phyloP scores from a whole-genome alignment of 2,113 vertebrate genomes.

The Syngnathus floridae region DNA sequence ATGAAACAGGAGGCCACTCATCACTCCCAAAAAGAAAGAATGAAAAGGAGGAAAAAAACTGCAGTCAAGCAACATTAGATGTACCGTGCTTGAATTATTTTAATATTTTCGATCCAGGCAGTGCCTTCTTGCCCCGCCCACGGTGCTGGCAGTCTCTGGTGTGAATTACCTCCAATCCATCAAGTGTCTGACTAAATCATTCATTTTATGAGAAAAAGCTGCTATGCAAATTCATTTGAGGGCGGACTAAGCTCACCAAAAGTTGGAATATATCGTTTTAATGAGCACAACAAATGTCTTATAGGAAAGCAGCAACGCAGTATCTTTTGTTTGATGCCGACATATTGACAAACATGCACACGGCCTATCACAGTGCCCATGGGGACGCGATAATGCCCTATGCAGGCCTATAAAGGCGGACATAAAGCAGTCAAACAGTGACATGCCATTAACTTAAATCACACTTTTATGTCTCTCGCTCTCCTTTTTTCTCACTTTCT shows the following conservation, averaged over 20 bases:
- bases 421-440: conserved; percentile 62
- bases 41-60: background rate
- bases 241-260: background rate
- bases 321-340: conserved; percentile 23
- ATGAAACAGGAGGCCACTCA: background rate
- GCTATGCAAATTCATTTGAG: conserved; percentile 17
- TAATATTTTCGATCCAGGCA: background rate
- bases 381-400: conserved; percentile 45
- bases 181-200: conserved; percentile 12
- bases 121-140: background rate
- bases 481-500: conserved; percentile 32
- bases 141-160: conserved; percentile 1
- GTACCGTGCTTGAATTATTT: background rate
- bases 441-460: conserved; percentile 68
- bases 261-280: conserved; percentile 12
- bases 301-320: conserved; percentile 15
- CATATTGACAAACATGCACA: conserved; percentile 28
- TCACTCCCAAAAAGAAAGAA: too few relatives aligned
- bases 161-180: conserved; percentile 20
- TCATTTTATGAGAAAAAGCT: conserved; percentile 13
- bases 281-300: conserved; percentile 6
- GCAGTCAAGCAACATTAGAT: background rate
- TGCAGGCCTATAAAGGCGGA: conserved; percentile 50
- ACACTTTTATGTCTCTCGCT: conserved; percentile 60
- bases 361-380: conserved; percentile 23